phyloP scores from a whole-genome alignment of 2,797 vertebrate species.

The Melanotaenia pygmaea region DNA sequence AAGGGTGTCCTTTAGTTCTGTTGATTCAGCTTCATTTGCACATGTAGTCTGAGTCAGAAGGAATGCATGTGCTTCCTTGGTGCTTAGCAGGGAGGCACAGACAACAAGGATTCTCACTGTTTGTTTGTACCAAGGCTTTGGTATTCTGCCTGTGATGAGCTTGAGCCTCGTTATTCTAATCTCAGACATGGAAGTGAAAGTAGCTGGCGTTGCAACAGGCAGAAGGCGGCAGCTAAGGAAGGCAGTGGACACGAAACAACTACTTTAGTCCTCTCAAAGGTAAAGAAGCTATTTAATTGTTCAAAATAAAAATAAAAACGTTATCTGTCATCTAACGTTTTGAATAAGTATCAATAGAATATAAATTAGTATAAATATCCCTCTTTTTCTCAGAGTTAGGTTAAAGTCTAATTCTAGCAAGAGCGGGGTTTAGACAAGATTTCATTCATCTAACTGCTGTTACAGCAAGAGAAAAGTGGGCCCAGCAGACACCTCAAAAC shows the following conservation, averaged over 20 bases:
- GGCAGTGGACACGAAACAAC: slow-evolving; percentile 10
- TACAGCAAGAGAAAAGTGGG: slow-evolving; percentile 37
- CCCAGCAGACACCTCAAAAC: slow-evolving; percentile 37
- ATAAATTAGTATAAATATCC: slow-evolving; percentile 13
- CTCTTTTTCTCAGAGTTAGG: slow-evolving; percentile 14
- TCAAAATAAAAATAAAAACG: not conserved
- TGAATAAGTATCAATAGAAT: not conserved
- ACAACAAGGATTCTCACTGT: slow-evolving; percentile 74
- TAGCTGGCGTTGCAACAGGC: slow-evolving; percentile 36
- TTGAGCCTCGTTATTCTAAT: slow-evolving; percentile 32
- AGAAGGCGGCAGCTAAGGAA: slow-evolving; percentile 34
- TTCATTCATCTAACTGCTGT: slow-evolving; percentile 15
- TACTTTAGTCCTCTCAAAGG: slow-evolving; percentile 36
- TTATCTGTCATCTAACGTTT: not conserved
- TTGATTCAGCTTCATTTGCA: slow-evolving; percentile 58
- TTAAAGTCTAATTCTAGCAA: slow-evolving; percentile 23
- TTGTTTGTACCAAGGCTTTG: slow-evolving; percentile 20
- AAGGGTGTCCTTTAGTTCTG: slow-evolving; percentile 48
- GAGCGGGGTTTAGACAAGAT: slow-evolving; percentile 19
- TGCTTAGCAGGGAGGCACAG: slow-evolving; percentile 50
- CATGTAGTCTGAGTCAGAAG: slow-evolving; percentile 66
- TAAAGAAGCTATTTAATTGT: slow-evolving; percentile 38
- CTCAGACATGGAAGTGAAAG: slow-evolving; percentile 77
- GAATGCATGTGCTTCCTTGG: slow-evolving; percentile 75
- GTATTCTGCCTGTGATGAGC: slow-evolving; percentile 25